Evolutionary conservation across 2,113 vertebrate genomes (phyloP).

Genomic region (Chiloscyllium plagiosum): DNA sequence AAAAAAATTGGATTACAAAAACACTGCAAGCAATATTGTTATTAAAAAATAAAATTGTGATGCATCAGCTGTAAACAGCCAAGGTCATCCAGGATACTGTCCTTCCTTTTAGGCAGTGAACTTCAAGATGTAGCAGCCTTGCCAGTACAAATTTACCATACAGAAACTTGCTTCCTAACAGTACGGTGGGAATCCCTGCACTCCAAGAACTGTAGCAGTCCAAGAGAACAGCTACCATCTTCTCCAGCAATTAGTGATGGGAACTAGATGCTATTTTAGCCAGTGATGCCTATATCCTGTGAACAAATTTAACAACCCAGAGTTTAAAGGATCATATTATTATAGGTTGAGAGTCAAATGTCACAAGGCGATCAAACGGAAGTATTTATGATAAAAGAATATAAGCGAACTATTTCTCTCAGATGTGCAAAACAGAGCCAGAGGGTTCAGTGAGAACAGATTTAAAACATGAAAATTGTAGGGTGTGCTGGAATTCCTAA

Average conservation of each 20-base stretch:
- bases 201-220: too few species aligned
- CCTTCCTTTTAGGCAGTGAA: not conserved
- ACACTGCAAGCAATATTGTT: not conserved
- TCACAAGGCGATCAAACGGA: not conserved
- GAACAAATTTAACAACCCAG: too few species aligned
- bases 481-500: not conserved
- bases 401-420: not conserved
- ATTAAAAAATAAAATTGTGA: not conserved
- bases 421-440: not conserved
- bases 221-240: too few species aligned
- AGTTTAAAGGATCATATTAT: not conserved
- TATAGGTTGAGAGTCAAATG: not conserved
- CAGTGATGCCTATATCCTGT: too few species aligned
- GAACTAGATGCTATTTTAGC: too few species aligned
- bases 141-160: not conserved
- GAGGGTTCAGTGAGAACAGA: not conserved
- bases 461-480: not conserved
- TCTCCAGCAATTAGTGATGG: too few species aligned
- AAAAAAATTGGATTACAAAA: not conserved
- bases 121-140: not conserved
- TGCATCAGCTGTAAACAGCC: not conserved
- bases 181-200: too few species aligned
- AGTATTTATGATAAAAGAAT: not conserved
- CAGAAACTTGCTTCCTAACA: too few species aligned
- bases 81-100: not conserved